A percentile compares a stretch with the other conserved stretches of the same genome.
phyloP scores from a whole-genome alignment of 2,113 vertebrate species.

The Corythoichthys haematopterus region DNA sequence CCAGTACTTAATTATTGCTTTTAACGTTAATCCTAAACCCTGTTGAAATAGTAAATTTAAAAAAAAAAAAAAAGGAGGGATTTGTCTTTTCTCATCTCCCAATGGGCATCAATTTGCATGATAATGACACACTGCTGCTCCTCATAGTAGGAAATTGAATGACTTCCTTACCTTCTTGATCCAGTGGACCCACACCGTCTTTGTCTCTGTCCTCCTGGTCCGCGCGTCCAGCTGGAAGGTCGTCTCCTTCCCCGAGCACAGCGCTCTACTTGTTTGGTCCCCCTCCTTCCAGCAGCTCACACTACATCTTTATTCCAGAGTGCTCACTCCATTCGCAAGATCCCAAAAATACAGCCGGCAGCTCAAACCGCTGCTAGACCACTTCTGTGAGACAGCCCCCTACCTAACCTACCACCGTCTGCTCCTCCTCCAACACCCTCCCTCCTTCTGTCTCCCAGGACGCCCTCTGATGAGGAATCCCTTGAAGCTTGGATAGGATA shows the following conservation, averaged over 20 bases:
- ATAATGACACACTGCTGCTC: background rate
- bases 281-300: constrained; percentile 64
- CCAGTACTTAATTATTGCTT: background rate
- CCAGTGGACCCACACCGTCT: constrained; percentile 53
- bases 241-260: constrained; percentile 64
- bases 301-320: constrained; percentile 79
- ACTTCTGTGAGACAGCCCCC: constrained; percentile 33
- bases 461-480: constrained; percentile 52
- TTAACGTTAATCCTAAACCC: background rate
- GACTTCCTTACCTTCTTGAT: constrained; percentile 62
- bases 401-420: constrained; percentile 28
- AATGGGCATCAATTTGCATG: background rate
- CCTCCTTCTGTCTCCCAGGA: constrained; percentile 42
- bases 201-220: constrained; percentile 39
- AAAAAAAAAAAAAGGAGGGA: background rate
- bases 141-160: background rate
- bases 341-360: constrained; percentile 69
- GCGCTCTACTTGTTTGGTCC: constrained; percentile 71
- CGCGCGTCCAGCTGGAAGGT: constrained; percentile 45
- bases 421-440: constrained; percentile 16
- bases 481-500: constrained; percentile 32
- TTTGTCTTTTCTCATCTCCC: background rate
- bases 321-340: constrained; percentile 67
- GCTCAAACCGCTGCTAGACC: constrained; percentile 28
- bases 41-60: background rate